Conservation (phyloP, 2,113 vertebrate species). For the Hypomesus transpacificus region DNA sequence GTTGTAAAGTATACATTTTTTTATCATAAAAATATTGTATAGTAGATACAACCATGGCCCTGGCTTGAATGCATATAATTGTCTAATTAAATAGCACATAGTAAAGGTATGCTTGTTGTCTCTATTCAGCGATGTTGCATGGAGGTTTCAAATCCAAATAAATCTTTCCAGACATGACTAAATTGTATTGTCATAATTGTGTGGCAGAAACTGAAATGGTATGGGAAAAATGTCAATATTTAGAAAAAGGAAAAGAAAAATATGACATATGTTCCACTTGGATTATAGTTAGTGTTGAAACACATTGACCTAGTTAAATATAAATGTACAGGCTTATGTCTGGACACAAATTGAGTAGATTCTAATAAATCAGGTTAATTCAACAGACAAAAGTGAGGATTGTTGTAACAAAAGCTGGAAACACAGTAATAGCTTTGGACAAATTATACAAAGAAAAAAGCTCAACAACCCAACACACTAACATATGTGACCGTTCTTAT, state of each 20-base stretch:
- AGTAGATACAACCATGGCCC: too few relatives aligned
- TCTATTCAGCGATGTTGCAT: constrained; percentile 8
- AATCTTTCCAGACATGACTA: background rate
- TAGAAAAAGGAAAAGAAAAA: too few relatives aligned
- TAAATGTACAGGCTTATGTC: too few relatives aligned
- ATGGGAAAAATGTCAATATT: too few relatives aligned
- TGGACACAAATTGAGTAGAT: background rate
- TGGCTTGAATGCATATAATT: background rate
- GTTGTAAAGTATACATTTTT: too few relatives aligned
- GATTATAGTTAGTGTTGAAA: too few relatives aligned
- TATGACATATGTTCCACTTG: too few relatives aligned
- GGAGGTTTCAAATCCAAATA: constrained; percentile 13
- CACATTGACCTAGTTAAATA: too few relatives aligned
- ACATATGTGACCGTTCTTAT: background rate
- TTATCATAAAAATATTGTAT: too few relatives aligned
- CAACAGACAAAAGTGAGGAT: constrained; percentile 1
- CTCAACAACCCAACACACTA: background rate
- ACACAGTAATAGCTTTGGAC: constrained; percentile 4
- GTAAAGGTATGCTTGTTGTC: constrained; percentile 27
- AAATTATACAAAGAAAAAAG: constrained; percentile 19
- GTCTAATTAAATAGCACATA: background rate
- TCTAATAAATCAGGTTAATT: background rate
- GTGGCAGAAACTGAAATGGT: too few relatives aligned
- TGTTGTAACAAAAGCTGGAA: constrained; percentile 13
- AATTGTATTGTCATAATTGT: too few relatives aligned